Evolutionary conservation across 2,888 invertebrate species (phyloP).

Genomic region (Orchestes rusci): DNA sequence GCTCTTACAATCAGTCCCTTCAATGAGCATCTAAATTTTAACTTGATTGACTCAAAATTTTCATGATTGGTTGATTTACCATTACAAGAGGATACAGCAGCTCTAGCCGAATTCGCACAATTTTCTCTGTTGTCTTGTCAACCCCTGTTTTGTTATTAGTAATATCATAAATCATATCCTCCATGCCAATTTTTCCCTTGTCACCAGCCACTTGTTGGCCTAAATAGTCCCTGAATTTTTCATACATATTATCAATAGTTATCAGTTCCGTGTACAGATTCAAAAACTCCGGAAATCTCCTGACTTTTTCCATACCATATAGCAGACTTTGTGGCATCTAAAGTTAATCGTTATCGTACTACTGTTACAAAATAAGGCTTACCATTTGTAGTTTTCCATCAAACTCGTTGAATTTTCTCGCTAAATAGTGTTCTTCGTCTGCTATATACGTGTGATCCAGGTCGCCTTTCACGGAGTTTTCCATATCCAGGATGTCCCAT

Average conservation of each 20-base stretch:
- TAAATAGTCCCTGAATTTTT: conserved; percentile 26
- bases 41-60: no score
- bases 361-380: conserved; percentile 6
- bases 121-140: conserved; percentile 23
- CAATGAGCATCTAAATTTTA: no score
- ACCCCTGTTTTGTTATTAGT: conserved; percentile 26
- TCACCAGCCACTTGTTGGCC: not conserved
- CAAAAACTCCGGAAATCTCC: conserved; percentile 22
- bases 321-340: conserved; percentile 28
- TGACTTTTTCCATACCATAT: conserved; percentile 20
- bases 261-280: conserved; percentile 25
- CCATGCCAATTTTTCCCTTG: conserved; percentile 11
- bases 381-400: conserved; percentile 17
- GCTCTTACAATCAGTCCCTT: no score
- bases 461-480: conserved; percentile 23
- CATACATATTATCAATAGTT: conserved; percentile 25
- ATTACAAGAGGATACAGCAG: no score
- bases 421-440: conserved; percentile 10
- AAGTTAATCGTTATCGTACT: no score
- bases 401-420: conserved; percentile 15
- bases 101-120: no score
- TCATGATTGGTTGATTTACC: no score
- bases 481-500: conserved; percentile 23
- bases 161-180: conserved; percentile 27
- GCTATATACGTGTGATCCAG: conserved; percentile 3